These are phyloP conservation scores for Heliconius congener DNA, from an alignment of 1,140 invertebrate genomes.

Conservation along the genomic window DNA sequence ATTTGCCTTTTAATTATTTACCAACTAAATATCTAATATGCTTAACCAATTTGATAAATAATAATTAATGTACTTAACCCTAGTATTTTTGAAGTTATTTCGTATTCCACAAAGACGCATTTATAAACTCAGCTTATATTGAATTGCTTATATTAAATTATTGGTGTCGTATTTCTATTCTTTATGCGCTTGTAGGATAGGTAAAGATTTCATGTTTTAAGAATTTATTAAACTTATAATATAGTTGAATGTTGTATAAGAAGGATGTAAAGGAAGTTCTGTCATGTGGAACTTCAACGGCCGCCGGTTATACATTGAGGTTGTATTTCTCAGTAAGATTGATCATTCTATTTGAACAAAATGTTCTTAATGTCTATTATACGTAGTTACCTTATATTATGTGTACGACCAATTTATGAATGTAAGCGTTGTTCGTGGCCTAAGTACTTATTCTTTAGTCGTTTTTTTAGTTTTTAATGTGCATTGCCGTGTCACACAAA, in stretches of 20 bases:
- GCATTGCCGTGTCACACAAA: constrained; percentile 3
- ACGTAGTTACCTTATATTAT: constrained; percentile 8
- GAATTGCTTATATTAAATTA: constrained; percentile 6
- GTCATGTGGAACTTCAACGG: not conserved
- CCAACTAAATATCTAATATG: not conserved
- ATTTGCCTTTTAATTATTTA: not conserved
- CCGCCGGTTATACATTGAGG: not conserved
- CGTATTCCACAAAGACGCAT: constrained; percentile 5
- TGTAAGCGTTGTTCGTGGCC: constrained; percentile 9
- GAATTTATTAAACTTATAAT: not conserved
- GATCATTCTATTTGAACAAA: constrained; percentile 10
- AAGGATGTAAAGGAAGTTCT: not conserved
- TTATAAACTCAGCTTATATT: not conserved
- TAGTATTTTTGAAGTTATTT: constrained; percentile 3
- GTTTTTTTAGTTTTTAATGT: not conserved
- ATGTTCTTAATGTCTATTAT: constrained; percentile 14
- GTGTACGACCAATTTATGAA: constrained; percentile 1
- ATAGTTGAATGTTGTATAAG: not conserved
- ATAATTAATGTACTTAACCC: not conserved
- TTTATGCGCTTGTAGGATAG: not conserved
- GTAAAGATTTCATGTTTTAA: constrained; percentile 6
- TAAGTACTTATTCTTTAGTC: not conserved
- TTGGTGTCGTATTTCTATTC: constrained; percentile 1
- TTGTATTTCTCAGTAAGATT: not conserved
- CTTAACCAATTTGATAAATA: not conserved